These are phyloP conservation scores for Sebastes hubbsi DNA, from an alignment of 2,797 vertebrate species.

Conservation along the genomic window DNA sequence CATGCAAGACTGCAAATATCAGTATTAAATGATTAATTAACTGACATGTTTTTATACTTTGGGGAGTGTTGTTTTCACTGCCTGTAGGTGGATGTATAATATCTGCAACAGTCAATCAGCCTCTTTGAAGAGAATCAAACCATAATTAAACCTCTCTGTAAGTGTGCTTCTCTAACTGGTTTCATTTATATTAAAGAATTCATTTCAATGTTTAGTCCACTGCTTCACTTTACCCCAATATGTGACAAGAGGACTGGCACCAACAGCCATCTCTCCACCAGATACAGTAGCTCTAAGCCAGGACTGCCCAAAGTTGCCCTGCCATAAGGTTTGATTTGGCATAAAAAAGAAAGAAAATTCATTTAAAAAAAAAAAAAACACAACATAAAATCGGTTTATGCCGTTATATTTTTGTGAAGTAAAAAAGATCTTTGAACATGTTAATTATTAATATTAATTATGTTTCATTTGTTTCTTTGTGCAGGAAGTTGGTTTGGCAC, in stretches of 20 bases:
- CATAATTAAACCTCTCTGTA: not conserved
- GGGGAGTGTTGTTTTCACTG: not conserved
- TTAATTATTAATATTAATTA: too few species aligned
- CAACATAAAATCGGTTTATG: too few species aligned
- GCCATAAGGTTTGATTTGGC: too few species aligned
- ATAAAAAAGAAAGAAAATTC: too few species aligned
- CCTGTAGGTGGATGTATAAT: not conserved
- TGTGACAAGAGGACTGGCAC: not conserved
- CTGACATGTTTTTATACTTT: conserved; percentile 2
- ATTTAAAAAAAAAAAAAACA: too few species aligned
- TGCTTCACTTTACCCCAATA: not conserved
- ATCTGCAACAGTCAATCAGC: not conserved
- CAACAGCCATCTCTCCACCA: not conserved
- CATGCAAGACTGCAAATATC: not conserved
- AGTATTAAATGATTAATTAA: conserved; percentile 2
- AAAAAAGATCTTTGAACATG: too few species aligned
- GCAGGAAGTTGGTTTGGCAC: too few species aligned
- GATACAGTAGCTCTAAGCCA: not conserved
- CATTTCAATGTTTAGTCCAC: not conserved
- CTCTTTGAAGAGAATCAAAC: conserved; percentile 10
- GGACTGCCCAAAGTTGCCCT: too few species aligned
- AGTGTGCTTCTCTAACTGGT: not conserved
- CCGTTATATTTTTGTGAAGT: too few species aligned
- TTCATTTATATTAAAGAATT: not conserved
- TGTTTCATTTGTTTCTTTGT: too few species aligned